phyloP scores from a whole-genome alignment of 2,888 invertebrate species.

The Stomorhina lunata region DNA sequence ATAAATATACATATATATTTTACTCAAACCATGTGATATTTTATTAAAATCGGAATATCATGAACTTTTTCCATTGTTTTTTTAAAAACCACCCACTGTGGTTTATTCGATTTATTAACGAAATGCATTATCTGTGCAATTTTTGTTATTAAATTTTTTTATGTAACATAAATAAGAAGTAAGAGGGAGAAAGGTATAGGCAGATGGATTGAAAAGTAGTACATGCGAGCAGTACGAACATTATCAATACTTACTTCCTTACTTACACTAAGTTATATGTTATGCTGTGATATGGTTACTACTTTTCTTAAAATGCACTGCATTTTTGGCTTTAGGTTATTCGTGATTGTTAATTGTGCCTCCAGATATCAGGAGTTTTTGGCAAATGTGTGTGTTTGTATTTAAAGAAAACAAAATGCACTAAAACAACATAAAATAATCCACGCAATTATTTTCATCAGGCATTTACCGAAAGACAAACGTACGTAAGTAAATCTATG shows the following conservation, averaged over 20 bases:
- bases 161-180: background rate
- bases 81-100: no score
- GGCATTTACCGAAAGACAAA: slow-evolving; percentile 15
- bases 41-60: no score
- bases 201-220: background rate
- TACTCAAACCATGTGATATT: no score
- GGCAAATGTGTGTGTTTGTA: slow-evolving; percentile 64
- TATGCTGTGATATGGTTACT: slow-evolving; percentile 24
- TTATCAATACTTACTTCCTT: slow-evolving; percentile 25
- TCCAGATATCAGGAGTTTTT: slow-evolving; percentile 74
- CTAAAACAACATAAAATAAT: slow-evolving; percentile 41
- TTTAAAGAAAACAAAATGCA: slow-evolving; percentile 69
- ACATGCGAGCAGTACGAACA: background rate
- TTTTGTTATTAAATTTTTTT: no score
- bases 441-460: slow-evolving; percentile 53
- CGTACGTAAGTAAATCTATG: background rate
- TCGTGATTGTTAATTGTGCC: slow-evolving; percentile 74
- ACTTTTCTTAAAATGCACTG: slow-evolving; percentile 47
- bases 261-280: no score
- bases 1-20: no score
- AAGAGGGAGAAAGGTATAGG: background rate
- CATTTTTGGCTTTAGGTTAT: slow-evolving; percentile 69
- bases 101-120: no score
- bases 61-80: no score
- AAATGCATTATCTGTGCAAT: no score